These are phyloP conservation scores for Daktulosphaira vitifoliae DNA, from an alignment of 1,140 invertebrate genomes.

Conservation along the genomic window DNA sequence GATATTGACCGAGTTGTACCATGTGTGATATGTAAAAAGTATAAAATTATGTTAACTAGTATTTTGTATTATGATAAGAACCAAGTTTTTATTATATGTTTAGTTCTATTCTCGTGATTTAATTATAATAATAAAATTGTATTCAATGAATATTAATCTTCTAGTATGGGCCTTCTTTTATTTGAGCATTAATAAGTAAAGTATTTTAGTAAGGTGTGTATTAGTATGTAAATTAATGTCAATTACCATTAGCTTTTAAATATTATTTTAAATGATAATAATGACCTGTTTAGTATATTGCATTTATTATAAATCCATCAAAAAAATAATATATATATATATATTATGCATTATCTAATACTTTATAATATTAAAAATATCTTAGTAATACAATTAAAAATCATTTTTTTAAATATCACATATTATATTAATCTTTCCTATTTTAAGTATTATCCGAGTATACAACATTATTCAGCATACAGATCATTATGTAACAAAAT, in stretches of 20 bases:
- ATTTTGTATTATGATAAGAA: slow-evolving; percentile 12
- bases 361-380: background rate
- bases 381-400: slow-evolving; percentile 15
- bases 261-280: background rate
- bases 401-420: slow-evolving; percentile 29
- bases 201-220: background rate
- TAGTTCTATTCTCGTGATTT: background rate
- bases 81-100: slow-evolving; percentile 13
- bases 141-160: background rate
- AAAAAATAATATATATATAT: slow-evolving; percentile 7
- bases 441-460: background rate
- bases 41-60: slow-evolving; percentile 30
- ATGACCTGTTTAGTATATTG: background rate
- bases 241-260: slow-evolving; percentile 31
- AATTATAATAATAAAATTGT: slow-evolving; percentile 2
- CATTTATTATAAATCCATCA: slow-evolving; percentile 22
- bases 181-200: background rate
- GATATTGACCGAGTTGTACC: background rate
- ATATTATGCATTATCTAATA: background rate
- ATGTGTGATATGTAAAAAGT: slow-evolving; percentile 32
- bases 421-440: background rate
- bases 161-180: slow-evolving; percentile 13
- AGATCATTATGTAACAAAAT: too few species aligned
- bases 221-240: slow-evolving; percentile 11
- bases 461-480: too few species aligned